These are phyloP conservation scores for Microctonus brassicae DNA, from an alignment of 2,888 invertebrate genomes.

Conservation along the genomic window DNA sequence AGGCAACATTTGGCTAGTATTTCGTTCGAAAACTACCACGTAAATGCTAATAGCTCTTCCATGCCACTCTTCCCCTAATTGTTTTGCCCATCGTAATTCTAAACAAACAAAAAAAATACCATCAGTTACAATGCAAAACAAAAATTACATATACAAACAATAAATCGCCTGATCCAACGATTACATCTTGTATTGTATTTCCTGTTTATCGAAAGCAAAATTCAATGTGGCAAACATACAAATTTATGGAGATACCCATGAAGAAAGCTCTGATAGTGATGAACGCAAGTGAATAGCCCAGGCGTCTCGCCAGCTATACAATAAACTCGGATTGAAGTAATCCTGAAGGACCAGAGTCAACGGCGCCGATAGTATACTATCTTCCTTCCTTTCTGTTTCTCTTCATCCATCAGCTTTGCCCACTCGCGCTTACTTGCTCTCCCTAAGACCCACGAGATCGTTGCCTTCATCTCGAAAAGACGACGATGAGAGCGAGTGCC, in stretches of 20 bases:
- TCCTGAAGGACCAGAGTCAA: conserved; percentile 39
- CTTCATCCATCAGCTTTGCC: neutral
- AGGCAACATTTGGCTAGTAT: no score
- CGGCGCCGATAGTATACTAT: conserved; percentile 33
- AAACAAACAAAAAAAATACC: neutral
- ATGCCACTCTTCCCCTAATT: no score
- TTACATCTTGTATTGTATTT: no score
- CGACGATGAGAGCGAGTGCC: conserved; percentile 41
- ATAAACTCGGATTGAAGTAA: conserved; percentile 51
- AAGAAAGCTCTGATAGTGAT: neutral
- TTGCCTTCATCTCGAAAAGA: conserved; percentile 23
- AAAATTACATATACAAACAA: no score
- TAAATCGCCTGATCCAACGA: no score
- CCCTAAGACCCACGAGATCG: conserved; percentile 6
- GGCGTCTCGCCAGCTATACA: conserved; percentile 41
- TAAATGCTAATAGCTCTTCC: no score
- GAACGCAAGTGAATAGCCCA: neutral
- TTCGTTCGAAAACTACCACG: no score
- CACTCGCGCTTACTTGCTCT: no score
- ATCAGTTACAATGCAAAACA: neutral
- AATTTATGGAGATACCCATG: neutral
- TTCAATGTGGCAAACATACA: neutral
- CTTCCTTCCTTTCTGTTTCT: conserved; percentile 9
- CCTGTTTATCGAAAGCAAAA: neutral
- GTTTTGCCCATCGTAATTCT: no score